These are phyloP conservation scores for Metopia argyrocephala DNA, from an alignment of 2,888 invertebrate genomes.

Conservation along the genomic window DNA sequence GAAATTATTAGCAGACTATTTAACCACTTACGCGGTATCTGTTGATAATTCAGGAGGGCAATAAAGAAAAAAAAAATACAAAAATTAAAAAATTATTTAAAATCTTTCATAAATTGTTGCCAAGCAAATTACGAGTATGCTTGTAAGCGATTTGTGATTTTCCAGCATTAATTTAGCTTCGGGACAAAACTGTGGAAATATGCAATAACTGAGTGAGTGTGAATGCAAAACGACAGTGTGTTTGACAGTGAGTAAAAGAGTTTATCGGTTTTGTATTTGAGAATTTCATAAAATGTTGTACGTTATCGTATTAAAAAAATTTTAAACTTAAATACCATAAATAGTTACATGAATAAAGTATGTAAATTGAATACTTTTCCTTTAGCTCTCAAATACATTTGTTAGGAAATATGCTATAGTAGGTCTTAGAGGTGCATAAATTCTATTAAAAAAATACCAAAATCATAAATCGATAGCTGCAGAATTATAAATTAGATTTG, in stretches of 20 bases:
- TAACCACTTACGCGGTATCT: constrained; percentile 60
- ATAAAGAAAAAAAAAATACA: no score
- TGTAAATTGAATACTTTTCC: neutral
- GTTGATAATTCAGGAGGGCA: neutral
- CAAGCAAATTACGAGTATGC: neutral
- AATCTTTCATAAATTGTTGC: constrained; percentile 39
- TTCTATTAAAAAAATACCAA: no score
- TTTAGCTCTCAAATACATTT: neutral
- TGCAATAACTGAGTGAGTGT: constrained; percentile 13
- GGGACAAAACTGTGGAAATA: neutral
- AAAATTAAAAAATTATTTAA: constrained; percentile 20
- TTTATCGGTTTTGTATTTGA: constrained; percentile 1
- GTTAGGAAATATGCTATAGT: neutral
- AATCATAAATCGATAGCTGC: no score
- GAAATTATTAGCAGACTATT: constrained; percentile 54
- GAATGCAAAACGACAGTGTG: neutral
- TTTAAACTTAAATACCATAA: constrained; percentile 5
- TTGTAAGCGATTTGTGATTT: no score
- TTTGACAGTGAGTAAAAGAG: neutral
- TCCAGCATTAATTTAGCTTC: neutral
- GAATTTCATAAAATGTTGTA: constrained; percentile 14
- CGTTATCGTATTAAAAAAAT: neutral
- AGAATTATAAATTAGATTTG: no score
- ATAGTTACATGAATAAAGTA: neutral
- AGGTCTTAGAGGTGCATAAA: no score